A percentile compares a stretch with the other conserved stretches of the same genome.
These are phyloP conservation scores for Clupea harengus DNA, from an alignment of 2,113 vertebrate genomes.

Conservation along the genomic window DNA sequence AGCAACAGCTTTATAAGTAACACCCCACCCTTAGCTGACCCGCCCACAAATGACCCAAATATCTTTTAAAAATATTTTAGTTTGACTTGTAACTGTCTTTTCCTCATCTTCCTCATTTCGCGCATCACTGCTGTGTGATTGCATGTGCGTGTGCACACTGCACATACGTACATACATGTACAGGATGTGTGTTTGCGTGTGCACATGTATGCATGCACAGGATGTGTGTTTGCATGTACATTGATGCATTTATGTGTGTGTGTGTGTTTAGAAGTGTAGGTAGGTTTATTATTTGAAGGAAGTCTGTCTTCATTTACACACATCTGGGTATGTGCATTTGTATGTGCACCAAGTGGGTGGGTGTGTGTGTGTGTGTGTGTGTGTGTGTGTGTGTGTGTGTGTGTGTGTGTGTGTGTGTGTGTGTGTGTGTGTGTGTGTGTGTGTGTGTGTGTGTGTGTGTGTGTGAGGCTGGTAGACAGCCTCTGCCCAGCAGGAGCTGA, in stretches of 20 bases:
- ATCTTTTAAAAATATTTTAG: too few species aligned
- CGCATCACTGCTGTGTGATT: too few species aligned
- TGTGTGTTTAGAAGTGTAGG: neutral
- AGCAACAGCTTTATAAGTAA: too few species aligned
- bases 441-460: constrained; percentile 25
- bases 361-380: neutral
- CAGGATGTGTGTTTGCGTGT: constrained; percentile 8
- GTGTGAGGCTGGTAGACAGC: constrained; percentile 20
- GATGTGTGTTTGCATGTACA: too few species aligned
- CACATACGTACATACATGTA: too few species aligned
- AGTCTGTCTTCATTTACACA: neutral
- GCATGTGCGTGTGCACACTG: too few species aligned
- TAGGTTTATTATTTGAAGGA: neutral
- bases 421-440: constrained; percentile 30
- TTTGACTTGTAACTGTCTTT: too few species aligned
- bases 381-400: constrained; percentile 22
- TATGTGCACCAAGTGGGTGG: neutral
- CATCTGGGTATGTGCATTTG: neutral
- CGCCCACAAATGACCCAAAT: too few species aligned
- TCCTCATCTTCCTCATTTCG: too few species aligned
- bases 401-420: constrained; percentile 20
- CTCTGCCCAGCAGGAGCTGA: neutral
- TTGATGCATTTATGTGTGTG: neutral
- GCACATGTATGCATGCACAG: neutral
- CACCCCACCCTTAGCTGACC: too few species aligned